Conservation (phyloP, 2,113 vertebrate species). For the Lasiurus borealis region DNA sequence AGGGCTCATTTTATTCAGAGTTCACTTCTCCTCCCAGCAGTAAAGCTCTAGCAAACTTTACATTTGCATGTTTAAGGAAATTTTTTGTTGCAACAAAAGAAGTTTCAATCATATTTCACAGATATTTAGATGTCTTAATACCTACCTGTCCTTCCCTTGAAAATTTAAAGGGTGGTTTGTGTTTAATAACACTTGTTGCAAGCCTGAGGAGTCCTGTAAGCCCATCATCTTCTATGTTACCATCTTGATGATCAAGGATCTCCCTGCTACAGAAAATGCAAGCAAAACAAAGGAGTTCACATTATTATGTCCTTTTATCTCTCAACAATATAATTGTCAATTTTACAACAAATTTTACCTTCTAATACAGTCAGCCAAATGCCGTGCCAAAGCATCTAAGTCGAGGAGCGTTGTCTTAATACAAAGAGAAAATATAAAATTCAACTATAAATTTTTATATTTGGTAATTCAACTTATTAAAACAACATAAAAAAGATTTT, state of each 20-base stretch:
- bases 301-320: constrained; percentile 48
- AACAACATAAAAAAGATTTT: constrained; percentile 26
- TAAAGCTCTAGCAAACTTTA: neutral
- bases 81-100: neutral
- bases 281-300: constrained; percentile 13
- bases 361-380: constrained; percentile 98
- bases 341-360: constrained; percentile 88
- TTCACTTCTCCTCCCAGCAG: neutral
- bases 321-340: neutral
- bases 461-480: neutral
- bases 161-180: constrained; percentile 99
- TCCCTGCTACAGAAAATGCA: constrained; percentile 90
- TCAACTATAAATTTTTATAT: constrained; percentile 15
- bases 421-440: constrained; percentile 77
- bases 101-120: neutral
- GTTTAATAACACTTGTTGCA: constrained; percentile 97
- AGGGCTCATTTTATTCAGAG: constrained; percentile 50
- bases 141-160: constrained; percentile 95
- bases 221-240: constrained; percentile 96
- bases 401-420: constrained; percentile 96
- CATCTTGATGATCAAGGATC: constrained; percentile 98
- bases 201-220: constrained; percentile 96
- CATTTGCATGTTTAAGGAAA: neutral
- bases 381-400: constrained; percentile 96
- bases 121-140: neutral